Conservation (phyloP, 2,113 vertebrate species). For the Porphyrio hochstetteri region DNA sequence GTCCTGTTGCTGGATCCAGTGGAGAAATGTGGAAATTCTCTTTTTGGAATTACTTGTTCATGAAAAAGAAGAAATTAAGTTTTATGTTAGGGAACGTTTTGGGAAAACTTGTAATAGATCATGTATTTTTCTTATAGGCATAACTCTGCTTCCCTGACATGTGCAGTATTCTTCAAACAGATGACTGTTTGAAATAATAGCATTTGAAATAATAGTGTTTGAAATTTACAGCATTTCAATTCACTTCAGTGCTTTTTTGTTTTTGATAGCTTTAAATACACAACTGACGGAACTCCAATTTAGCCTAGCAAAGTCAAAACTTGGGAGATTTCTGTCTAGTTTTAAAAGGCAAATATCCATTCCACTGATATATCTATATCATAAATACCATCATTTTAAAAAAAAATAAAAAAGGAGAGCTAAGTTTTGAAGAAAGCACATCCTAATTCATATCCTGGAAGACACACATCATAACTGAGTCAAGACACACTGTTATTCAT, state of each 20-base stretch:
- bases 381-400: neutral
- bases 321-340: neutral
- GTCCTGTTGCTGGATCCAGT: neutral
- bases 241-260: neutral
- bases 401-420: neutral
- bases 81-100: neutral
- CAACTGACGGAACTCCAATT: neutral
- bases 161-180: neutral
- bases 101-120: accelerated
- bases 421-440: neutral
- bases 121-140: neutral
- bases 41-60: neutral
- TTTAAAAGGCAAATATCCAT: neutral
- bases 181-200: neutral
- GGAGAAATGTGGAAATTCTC: neutral
- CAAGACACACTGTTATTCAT: neutral
- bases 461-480: neutral
- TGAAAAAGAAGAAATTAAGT: neutral
- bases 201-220: no score
- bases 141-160: neutral
- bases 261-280: neutral
- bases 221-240: neutral
- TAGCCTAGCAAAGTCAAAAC: neutral
- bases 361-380: neutral
- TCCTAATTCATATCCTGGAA: neutral